Base-by-base conservation (phyloP, 2,113 vertebrate species). In the Cyanistes caeruleus region DNA sequence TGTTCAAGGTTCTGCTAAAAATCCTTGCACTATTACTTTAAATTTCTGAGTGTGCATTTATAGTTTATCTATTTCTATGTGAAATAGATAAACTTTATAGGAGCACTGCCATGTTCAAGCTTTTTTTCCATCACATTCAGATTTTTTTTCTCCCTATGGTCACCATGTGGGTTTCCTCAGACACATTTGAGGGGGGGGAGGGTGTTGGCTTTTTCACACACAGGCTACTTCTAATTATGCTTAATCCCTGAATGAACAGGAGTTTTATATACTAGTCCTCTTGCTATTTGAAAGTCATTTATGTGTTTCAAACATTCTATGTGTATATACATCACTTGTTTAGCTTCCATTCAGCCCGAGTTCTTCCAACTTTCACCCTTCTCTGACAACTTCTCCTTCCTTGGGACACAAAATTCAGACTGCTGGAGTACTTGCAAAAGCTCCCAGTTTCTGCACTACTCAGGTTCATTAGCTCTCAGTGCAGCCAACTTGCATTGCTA, bases 181-280 rank as follows among this genome's bases (percentile, higher is more conserved):
- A 11, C 1, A 1, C 1, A 22, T 10, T 6, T 28, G 11, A 1
- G 3, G 24, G 13, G 13, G 9, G 1, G 2, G 3, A 21, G 13
- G 9, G 1, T 1, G 1, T 15, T 59, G 28, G 3, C 13, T 44
- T 82, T 77, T 74, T 28, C 20, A 59, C 9, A n/a, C 31, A 51
- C 28, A 56, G 28, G 22, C 22, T 17, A 37, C 30, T 39, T 22
- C 11, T n/a, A 84, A 65, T 33, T 31, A 49, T 30, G 14, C 25
- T 69, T 65, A 69, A 77, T 35, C 27, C 10, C 30, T 70, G 15
- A 43, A 77, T 22, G 55, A 84, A 25, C 21, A 64, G 24, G 35
- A 73, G 30, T 3, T 2, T 37, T 73, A 44, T 22, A 9, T 4
- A 41, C 17, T 11, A 89, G 37, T 20, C 15, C 18, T 77, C 48